Base-by-base conservation (phyloP, 1,140 invertebrate genomes). In the Zaprionus nigranus region DNA sequence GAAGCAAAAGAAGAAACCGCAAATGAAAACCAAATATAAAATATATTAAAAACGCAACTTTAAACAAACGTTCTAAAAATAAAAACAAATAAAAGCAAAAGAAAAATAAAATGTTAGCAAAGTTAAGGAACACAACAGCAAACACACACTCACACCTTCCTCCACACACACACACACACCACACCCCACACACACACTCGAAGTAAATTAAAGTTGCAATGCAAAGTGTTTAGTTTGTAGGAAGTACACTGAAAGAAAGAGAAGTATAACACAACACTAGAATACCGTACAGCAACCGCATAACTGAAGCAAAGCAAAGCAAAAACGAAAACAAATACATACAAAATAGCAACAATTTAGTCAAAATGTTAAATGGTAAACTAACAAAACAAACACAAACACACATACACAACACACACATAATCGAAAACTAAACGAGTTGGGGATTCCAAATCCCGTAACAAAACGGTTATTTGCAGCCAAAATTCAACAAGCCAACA, bases 321-420 rank as follows among this genome's bases (percentile, higher is more conserved):
- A 28, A 67, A 64, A 75, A 24, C 22, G 12, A 70, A 74, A 67
- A 53, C 12, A 65, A 79, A 74, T 57, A 57, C 38, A 60, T 63
- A 53, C 65, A 69, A 87, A 91, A 91, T 84, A 87, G 84, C 67
- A 78, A 78, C 78, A 84, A 91, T 81, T 87, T 87, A 91, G 84
- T 88, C 81, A 87, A 87, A 87, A 88, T 87, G 81, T 87, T 87
- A 80, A 82, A 87, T 87, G 77, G 80, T 87, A 88, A 72, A 81
- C 72, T 66, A 75, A 64, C 20, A 59, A 58, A n/a, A 66, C 34
- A 57, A 22, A 62, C 56, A 46, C 22, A 20, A 20, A 20, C 20
- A 62, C 76, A 64, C 22, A 67, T 34, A 62, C 61, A 57, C 30
- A 65, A 54, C 57, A 68, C 56, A 49, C 28, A 43, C 34, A 38